Base-by-base conservation (phyloP, 2,888 invertebrate species). In the Gryllus longicercus region DNA sequence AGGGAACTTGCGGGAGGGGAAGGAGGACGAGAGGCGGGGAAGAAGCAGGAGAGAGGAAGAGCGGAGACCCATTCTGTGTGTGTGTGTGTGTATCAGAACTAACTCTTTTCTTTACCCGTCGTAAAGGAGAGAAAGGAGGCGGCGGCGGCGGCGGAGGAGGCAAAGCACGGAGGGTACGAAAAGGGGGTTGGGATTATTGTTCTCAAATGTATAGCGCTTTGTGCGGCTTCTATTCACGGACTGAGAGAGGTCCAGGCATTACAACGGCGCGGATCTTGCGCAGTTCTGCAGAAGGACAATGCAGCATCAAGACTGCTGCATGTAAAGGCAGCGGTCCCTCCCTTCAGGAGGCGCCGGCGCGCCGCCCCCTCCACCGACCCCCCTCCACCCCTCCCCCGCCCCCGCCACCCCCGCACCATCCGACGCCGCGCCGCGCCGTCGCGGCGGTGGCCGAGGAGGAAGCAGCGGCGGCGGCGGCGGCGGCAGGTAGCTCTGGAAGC, bases 191-290 rank as follows among this genome's bases (percentile, higher is more conserved):
- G 78, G 82, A 82, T 82, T 83, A 82, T 82, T 82, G 82, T 82
- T 82, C 82, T 82, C 81, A 82, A 81, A 82, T 82, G 82, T 82
- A 82, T 82, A 82, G 82, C 81, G 82, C 82, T 82, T 82, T 82
- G 82, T 82, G 81, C 78, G 80, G 81, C 82, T 80, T 81, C 82
- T 82, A 82, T 82, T 82, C 82, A 82, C 79, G 75, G 77, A 78
- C 51, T 76, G 79, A 51, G 79, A 80, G 79, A 80, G 81, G 81
- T 81, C 81, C 81, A 80, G 77, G 80, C 79, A 79, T 78, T 79
- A 81, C 75, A 79, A 76, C 79, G 74, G 76, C 80, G 79, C 80
- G 79, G 79, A 79, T 77, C 81, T 80, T 80, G 79, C 81, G 80
- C 81, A 80, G 75, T 79, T 80, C 80, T 81, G 81, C 81, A 79